Evolutionary conservation across 2,113 vertebrate genomes (phyloP), one percentile per base, ranked within the genome.

Genomic region (Siphamia tubifer): DNA sequence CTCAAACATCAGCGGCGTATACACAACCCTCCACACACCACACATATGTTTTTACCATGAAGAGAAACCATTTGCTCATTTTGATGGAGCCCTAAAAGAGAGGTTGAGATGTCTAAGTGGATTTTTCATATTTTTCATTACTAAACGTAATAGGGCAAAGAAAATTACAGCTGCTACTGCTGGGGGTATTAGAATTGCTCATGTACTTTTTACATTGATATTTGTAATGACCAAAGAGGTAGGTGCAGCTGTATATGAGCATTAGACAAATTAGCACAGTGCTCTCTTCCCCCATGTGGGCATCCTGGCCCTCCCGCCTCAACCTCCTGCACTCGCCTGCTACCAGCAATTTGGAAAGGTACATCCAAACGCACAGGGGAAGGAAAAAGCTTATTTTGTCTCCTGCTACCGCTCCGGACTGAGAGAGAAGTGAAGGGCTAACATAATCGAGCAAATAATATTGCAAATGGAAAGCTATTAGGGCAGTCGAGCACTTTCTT

Each of bases 121-220:
- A 92, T 94, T 96, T 96, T 95, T 89, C 94, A 98, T 96, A 92
- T 94, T 96, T 96, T 96, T 89, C 94, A 98, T 96, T 96, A 95
- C 81, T 77, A 90, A 91, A 93, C 90, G 87, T 93, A 95, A 95
- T 93, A 93, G 87, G 80, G 74, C 85, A 86, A 77, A 89, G 91
- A 84, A 90, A 89, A 88, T 94, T 93, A 93, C 93, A 95, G 89
- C 93, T 95, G 94, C 92, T 91, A 38, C 45, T 58, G 82, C 77
- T 68, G 70, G 20, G 54, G 89, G 90, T 90, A 88, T 92, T 79
- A 79, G 74, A 76, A 77, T 85, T 82, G 83, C 70, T 85, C 62
- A 65, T 75, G 72, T 81, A 81, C 75, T 85, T 87, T 84, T 81
- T 83, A 72, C 78, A 83, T 70, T 45, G 78, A 86, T 75, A 84